Percentiles rank a stretch among this genome's conserved stretches.
These are phyloP conservation scores for Masticophis lateralis DNA, from an alignment of 2,797 vertebrate species.

Conservation along the genomic window DNA sequence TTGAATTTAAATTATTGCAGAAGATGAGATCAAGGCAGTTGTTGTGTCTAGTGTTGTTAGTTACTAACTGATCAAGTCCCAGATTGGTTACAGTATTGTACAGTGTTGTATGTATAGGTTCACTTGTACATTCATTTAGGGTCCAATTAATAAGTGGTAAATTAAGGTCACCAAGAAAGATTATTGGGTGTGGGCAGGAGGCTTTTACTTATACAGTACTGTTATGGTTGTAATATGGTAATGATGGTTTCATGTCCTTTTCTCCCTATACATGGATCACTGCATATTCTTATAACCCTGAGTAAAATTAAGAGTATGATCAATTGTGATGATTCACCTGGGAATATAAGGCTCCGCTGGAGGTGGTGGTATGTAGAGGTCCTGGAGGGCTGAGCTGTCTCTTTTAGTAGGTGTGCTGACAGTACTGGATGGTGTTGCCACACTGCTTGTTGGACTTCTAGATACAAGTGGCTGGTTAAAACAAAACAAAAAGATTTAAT, in stretches of 20 bases:
- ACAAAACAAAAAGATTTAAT: slow-evolving; percentile 62
- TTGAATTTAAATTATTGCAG: too few relatives aligned
- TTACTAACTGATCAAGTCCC: too few relatives aligned
- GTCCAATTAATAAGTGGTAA: too few relatives aligned
- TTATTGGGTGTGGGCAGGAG: too few relatives aligned
- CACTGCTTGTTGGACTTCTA: slow-evolving; percentile 93
- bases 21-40: too few relatives aligned
- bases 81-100: too few relatives aligned
- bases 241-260: background rate
- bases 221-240: background rate
- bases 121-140: too few relatives aligned
- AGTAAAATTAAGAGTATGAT: background rate
- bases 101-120: too few relatives aligned
- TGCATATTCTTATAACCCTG: background rate
- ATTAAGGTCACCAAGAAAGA: too few relatives aligned
- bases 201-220: background rate
- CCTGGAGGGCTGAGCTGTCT: slow-evolving; percentile 93
- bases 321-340: slow-evolving; percentile 74
- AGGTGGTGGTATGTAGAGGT: slow-evolving; percentile 95
- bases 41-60: too few relatives aligned
- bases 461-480: slow-evolving; percentile 91
- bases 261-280: background rate
- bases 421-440: slow-evolving; percentile 93
- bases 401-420: slow-evolving; percentile 95
- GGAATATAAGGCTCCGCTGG: slow-evolving; percentile 92